Evolutionary conservation across 2,113 vertebrate genomes (phyloP), one percentile per base, ranked within the genome.

Genomic region (Lynx canadensis): DNA sequence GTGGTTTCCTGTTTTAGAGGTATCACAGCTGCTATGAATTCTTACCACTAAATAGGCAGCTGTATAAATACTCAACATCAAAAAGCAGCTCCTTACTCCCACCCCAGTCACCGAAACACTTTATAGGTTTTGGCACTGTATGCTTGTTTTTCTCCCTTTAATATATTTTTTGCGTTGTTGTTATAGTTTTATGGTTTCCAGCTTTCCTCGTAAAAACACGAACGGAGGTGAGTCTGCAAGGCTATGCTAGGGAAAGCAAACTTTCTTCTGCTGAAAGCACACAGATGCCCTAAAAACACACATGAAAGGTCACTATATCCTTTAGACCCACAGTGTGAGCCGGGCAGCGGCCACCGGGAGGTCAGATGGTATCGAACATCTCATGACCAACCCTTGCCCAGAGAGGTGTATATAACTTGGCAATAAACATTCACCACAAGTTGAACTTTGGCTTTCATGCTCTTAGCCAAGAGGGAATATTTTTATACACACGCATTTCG

Each of bases 11-110:
- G 97, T 97, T 95, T 94, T 83, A 98, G 92, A 33, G n/a, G 89
- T 92, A 95, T 85, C 98, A 74, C 86, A 98, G 98, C 95, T 97
- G 97, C 97, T 96, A 65, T 97, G 97, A 98, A 94, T 98, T 98
- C 97, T 96, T 92, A 94, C 93, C 91, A 71, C 96, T 96, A 84
- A 97, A 96, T 74, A 98, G 97, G 97, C 98, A 99, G 98, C 98
- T 98, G 98, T 96, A 97, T 92, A 99, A 99, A 99, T 95, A 99
- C 0, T 14, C 81, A 91, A 97, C 95, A 98, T 98, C 97, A 97
- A 93, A 98, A 96, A 98, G 73, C 48, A 96, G 78, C 45, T 97
- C 94, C 92, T 90, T 68, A 83, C 93, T 80, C 92, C 91, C 90
- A 18, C 83, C 96, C 86, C 92, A 90, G 90, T 50, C 92, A 95